phyloP scores from a whole-genome alignment of 2,113 vertebrate genomes.

The Sylvilagus bachmani region DNA sequence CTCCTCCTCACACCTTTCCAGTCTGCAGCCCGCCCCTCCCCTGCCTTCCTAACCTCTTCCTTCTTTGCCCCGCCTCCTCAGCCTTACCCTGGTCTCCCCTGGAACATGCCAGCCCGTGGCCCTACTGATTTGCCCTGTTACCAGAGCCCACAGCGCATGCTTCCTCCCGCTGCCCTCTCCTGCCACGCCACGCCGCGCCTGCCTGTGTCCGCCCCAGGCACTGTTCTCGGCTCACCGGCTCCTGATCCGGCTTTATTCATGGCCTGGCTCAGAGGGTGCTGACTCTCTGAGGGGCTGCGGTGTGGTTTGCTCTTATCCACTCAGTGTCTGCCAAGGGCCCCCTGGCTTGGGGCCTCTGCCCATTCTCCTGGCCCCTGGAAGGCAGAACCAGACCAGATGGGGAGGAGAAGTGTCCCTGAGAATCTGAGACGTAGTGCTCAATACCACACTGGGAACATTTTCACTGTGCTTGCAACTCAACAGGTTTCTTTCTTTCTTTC shows the following conservation, averaged over 20 bases:
- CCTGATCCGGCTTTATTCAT: not conserved
- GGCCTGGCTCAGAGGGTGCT: not conserved
- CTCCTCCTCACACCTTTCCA: not conserved
- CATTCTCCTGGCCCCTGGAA: not conserved
- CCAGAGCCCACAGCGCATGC: too few relatives aligned
- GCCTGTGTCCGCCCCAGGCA: not conserved
- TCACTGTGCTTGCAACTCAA: not conserved
- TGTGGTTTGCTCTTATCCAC: not conserved
- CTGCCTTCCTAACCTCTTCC: not conserved
- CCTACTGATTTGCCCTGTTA: not conserved
- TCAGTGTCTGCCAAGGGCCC: not conserved
- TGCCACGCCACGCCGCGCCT: too few relatives aligned
- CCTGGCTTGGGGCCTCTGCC: not conserved
- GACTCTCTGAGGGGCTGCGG: not conserved
- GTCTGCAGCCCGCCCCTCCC: not conserved
- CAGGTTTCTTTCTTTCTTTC: not conserved
- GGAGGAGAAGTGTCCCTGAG: not conserved
- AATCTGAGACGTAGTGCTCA: not conserved
- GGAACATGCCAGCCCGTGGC: too few relatives aligned
- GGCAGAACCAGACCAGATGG: not conserved
- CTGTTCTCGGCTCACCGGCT: not conserved
- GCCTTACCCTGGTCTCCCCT: not conserved
- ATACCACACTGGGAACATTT: not conserved
- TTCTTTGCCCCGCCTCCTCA: not conserved
- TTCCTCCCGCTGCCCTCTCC: not conserved